These are phyloP conservation scores for Lottia gigantea DNA, from an alignment of 2,888 invertebrate genomes.

Conservation along the genomic window DNA sequence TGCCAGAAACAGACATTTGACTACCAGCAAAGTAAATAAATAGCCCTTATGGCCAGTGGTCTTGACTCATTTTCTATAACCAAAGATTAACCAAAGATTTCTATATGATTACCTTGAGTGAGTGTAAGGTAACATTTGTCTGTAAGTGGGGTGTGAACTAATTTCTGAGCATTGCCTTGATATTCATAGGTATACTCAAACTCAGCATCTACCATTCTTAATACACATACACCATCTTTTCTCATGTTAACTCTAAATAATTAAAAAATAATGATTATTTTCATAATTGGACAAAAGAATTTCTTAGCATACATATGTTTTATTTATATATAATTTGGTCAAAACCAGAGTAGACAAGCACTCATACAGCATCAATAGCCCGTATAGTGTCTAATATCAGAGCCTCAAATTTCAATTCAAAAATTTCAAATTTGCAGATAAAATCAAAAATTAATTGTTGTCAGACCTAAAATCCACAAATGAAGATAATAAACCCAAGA, in stretches of 20 bases:
- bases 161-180: constrained; percentile 93
- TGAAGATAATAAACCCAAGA: no score
- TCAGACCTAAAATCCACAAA: no score
- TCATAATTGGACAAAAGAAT: no score
- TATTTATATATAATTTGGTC: no score
- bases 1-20: no score
- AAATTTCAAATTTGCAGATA: no score
- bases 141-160: constrained; percentile 95
- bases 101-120: constrained; percentile 77
- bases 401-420: constrained; percentile 88
- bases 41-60: no score
- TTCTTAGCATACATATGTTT: no score
- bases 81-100: not conserved
- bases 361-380: constrained; percentile 84
- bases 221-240: constrained; percentile 73
- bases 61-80: not conserved
- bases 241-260: constrained; percentile 76
- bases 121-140: constrained; percentile 97
- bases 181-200: constrained; percentile 98
- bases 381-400: constrained; percentile 93
- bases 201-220: constrained; percentile 92
- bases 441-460: no score
- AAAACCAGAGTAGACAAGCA: no score
- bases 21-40: no score
- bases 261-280: no score